Evolutionary conservation across 2,113 vertebrate genomes (phyloP).

Genomic region (Psettodes erumei): DNA sequence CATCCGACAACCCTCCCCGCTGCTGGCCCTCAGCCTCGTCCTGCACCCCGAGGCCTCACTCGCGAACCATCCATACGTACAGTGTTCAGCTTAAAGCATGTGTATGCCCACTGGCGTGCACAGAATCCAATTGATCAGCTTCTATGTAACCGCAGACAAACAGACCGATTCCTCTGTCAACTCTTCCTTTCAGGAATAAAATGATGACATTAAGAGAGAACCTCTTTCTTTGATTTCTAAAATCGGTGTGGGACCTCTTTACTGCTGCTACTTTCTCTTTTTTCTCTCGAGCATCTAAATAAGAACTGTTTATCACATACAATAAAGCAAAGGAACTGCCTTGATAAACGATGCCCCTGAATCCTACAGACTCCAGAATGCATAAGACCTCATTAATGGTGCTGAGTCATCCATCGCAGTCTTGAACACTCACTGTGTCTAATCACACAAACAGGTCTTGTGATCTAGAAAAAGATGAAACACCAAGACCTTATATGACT

Average conservation of each 20-base stretch:
- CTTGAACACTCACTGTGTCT: slow-evolving; percentile 23
- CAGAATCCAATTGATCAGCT: not conserved
- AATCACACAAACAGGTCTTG: slow-evolving; percentile 26
- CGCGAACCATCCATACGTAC: not conserved
- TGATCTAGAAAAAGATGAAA: slow-evolving; percentile 42
- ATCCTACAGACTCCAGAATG: slow-evolving; percentile 57
- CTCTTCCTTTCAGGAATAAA: not conserved
- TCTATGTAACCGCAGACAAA: too few species aligned
- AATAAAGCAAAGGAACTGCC: not conserved
- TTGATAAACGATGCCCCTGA: slow-evolving; percentile 20
- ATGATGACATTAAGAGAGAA: not conserved
- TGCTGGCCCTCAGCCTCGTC: slow-evolving; percentile 1
- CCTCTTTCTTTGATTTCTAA: not conserved
- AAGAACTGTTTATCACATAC: not conserved
- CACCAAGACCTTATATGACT: slow-evolving; percentile 15
- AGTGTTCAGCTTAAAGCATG: not conserved
- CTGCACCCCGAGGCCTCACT: not conserved
- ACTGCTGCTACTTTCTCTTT: not conserved
- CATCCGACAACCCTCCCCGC: slow-evolving; percentile 37
- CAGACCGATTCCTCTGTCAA: not conserved
- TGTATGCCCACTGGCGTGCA: too few species aligned
- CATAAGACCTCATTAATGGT: slow-evolving; percentile 43
- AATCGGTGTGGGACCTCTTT: not conserved
- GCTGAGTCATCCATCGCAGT: slow-evolving; percentile 11
- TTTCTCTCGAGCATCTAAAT: not conserved